Evolutionary conservation across 2,113 vertebrate species (phyloP), one percentile per base, ranked within the genome.

Genomic region (Callospermophilus lateralis): DNA sequence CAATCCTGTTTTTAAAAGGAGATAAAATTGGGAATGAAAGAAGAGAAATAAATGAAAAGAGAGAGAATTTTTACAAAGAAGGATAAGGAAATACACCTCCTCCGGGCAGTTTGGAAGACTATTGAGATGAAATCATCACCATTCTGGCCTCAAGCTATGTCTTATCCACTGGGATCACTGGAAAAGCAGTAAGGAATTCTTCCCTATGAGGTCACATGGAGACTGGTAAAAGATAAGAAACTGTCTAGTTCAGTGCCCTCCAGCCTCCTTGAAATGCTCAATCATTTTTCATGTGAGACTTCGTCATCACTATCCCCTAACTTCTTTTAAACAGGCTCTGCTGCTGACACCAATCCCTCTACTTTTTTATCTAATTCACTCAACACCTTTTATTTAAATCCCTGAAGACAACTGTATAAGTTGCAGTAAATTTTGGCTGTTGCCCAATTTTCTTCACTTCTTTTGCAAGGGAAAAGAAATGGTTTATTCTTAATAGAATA

Each of bases 311-410:
- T 72, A 30, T 28, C 42, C 20, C 8, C 53, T n/a, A 65, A 51
- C 24, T 48, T 55, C 68, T 90, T 93, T 86, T 34, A 83, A 93
- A 80, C n/a, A 90, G 51, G 20, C 63, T 91, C 48, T 78, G 24
- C 91, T 77, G 70, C 73, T 90, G 73, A 97, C 72, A 84, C 61
- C 45, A 85, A 10, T 65, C 34, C 20, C 53, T 95, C 39, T 39
- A 84, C 32, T 53, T 80, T 94, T 65, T 88, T 89, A 96, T 83
- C 84, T 95, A 93, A 94, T 93, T 89, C 76, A 95, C 68, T 98
- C 96, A 97, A 92, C 92, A 92, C 87, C 63, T 96, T 95, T 97
- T 90, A 97, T 96, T 96, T 93, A 89, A 95, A 94, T 93, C 88
- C 68, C 87, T 86, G 63, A 88, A 92, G 95, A 84, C 68, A 73